Conservation (phyloP, 2,888 invertebrate species). For the Lasius fuliginosus region DNA sequence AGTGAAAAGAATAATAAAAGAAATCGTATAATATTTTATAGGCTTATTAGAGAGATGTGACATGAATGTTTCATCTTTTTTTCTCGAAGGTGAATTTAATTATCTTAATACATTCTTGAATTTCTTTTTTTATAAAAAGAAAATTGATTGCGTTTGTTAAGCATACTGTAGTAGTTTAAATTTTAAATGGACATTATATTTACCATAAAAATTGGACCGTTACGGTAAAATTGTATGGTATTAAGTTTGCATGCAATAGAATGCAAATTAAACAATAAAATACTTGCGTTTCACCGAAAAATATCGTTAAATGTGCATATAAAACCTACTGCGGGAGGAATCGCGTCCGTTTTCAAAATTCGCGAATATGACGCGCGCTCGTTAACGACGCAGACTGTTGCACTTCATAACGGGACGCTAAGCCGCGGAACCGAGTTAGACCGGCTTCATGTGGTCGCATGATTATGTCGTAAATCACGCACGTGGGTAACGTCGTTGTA, state of each 20-base stretch:
- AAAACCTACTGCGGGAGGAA: neutral
- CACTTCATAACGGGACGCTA: constrained; percentile 58
- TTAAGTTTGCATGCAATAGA: neutral
- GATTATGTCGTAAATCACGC: constrained; percentile 59
- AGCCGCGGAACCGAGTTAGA: constrained; percentile 50
- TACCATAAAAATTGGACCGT: neutral
- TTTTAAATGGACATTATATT: neutral
- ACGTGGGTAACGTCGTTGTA: constrained; percentile 48
- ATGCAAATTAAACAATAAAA: neutral
- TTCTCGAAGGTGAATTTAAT: neutral
- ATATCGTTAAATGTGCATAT: constrained; percentile 11
- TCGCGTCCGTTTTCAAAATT: constrained; percentile 43
- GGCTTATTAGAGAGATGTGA: neutral
- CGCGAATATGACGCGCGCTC: constrained; percentile 45
- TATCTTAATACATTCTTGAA: neutral
- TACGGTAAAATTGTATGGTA: neutral
- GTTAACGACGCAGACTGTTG: constrained; percentile 51
- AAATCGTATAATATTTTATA: neutral
- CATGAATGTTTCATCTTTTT: neutral
- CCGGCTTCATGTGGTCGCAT: constrained; percentile 52
- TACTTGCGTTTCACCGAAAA: neutral
- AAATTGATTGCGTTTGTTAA: neutral
- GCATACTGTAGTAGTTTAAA: neutral
- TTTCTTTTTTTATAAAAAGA: neutral
- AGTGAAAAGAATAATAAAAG: constrained; percentile 2